Evolutionary conservation across 1,140 invertebrate genomes (phyloP).

Genomic region (Eriosoma lanigerum): DNA sequence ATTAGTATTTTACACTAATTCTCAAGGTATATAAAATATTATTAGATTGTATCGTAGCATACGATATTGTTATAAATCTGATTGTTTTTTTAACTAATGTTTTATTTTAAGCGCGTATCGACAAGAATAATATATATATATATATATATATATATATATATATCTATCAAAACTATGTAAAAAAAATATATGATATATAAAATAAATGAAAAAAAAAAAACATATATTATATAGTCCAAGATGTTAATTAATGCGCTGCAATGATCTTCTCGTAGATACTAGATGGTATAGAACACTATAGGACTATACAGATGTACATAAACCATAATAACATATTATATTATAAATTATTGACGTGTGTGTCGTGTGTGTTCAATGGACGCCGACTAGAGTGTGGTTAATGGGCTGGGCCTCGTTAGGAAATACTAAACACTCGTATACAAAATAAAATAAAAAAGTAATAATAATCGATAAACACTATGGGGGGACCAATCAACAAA

Average conservation of each 20-base stretch:
- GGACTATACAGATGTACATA: no score
- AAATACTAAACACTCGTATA: neutral
- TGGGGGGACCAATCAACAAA: neutral
- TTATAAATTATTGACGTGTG: no score
- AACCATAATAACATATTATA: neutral
- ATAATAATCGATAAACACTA: constrained; percentile 17
- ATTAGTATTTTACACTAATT: neutral
- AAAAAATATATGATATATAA: no score
- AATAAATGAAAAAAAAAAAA: no score
- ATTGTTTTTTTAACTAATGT: no score
- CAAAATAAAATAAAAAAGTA: constrained; percentile 2
- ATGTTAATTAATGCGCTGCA: neutral
- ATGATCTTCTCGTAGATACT: no score
- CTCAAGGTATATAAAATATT: constrained; percentile 12
- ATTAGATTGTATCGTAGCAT: no score
- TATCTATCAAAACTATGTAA: no score
- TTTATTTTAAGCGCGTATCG: no score
- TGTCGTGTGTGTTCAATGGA: neutral
- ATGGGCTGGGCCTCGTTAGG: neutral
- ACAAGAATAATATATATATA: neutral
- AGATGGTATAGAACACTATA: no score
- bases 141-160: neutral
- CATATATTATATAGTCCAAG: no score
- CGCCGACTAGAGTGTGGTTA: neutral
- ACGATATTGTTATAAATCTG: no score